Conservation (phyloP, 2,113 vertebrate species). For the Myiozetetes cayanensis region DNA sequence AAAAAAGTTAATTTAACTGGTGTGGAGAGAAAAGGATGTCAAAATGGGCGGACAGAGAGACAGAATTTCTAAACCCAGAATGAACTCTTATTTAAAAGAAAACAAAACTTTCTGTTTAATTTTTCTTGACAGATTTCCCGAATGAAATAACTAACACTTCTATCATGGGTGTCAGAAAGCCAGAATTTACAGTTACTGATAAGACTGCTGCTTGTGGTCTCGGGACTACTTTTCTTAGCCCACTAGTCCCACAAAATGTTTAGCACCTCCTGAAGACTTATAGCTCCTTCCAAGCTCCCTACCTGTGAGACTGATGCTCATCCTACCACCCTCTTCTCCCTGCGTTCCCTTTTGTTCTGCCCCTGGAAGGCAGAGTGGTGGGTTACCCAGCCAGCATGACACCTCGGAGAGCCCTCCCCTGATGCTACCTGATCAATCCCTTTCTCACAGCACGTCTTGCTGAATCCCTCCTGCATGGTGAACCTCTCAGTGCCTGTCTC, state of each 20-base stretch:
- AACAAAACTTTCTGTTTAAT: background rate
- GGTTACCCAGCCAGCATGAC: background rate
- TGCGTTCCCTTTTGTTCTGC: background rate
- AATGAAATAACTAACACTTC: background rate
- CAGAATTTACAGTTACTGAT: background rate
- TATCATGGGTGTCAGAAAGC: background rate
- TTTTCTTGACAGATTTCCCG: background rate
- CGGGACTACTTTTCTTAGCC: background rate
- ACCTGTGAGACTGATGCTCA: background rate
- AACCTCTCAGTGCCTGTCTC: background rate
- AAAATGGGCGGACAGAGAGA: background rate
- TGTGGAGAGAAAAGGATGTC: background rate
- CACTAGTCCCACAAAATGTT: background rate
- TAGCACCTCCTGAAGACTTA: background rate
- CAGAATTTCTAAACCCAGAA: background rate
- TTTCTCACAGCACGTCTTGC: background rate
- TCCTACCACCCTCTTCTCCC: background rate
- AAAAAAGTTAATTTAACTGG: background rate
- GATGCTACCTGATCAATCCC: fast-evolving
- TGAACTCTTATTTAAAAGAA: background rate
- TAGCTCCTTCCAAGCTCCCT: background rate
- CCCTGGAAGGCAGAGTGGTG: background rate
- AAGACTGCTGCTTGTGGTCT: background rate
- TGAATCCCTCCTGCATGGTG: background rate
- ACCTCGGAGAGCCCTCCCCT: background rate